Evolutionary conservation across 2,888 invertebrate genomes (phyloP), one percentile per base, ranked within the genome.

Genomic region (Tipula unca): DNA sequence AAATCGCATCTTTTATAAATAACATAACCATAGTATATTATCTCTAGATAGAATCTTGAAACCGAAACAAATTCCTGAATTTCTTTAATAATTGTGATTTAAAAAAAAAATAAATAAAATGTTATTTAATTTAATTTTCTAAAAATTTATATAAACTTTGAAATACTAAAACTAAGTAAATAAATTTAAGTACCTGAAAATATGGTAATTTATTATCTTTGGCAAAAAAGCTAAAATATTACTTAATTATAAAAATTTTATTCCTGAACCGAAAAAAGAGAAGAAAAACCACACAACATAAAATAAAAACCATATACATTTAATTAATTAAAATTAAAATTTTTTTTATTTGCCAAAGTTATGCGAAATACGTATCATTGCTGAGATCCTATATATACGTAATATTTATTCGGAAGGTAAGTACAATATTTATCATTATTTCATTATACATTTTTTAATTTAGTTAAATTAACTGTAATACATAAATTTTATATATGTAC

Each of bases 281-380:
- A 69, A 48, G 4, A 4, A 48, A 69, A 69, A 69, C 20, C 69
- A 69, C 69, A 69, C 69, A 25, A 69, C 69, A 69, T 69, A 69
- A 69, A 69, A 69, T 69, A 69, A 69, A 69, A 69, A 69, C 69
- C 69, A 69, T 69, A 69, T 69, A 69, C 20, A 69, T 69, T 69
- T 69, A 69, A 69, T 69, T 25, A 69, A 69, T 69, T 69, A 69
- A 69, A 54, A 54, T 54, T 54, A 17, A 54, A 17, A 17, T 17
- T 54, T 69, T 48, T 69, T 69, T 69, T 25, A 25, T 69, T 69
- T 10, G n/a, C n/a, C n/a, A n/a, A 48, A 48, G n/a, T 48, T 48
- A 48, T 48, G n/a, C n/a, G n/a, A n/a, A n/a, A n/a, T n/a, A n/a
- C n/a, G n/a, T n/a, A n/a, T n/a, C n/a, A n/a, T n/a, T n/a, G n/a